Conservation (phyloP, 2,888 invertebrate species). For the Epinotia bilunana region DNA sequence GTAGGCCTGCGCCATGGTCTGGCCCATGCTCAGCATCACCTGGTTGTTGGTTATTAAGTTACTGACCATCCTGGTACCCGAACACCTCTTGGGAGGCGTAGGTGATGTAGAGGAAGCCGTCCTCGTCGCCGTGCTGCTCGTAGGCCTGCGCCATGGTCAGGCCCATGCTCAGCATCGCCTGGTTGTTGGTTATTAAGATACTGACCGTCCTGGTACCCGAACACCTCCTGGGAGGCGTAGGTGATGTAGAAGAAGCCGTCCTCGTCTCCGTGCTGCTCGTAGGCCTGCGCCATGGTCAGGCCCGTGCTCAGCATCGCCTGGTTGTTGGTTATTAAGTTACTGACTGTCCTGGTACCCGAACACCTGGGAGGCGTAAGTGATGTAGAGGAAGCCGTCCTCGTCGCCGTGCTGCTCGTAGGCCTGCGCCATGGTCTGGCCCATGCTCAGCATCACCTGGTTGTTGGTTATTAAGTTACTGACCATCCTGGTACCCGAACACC, state of each 20-base stretch:
- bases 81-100: constrained; percentile 96
- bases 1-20: constrained; percentile 93
- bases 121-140: constrained; percentile 89
- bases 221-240: too few species aligned
- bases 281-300: too few species aligned
- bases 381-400: too few species aligned
- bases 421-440: constrained; percentile 92
- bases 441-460: constrained; percentile 91
- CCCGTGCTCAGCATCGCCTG: too few species aligned
- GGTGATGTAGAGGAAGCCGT: constrained; percentile 94
- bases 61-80: constrained; percentile 69
- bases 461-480: constrained; percentile 87
- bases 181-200: constrained; percentile 92
- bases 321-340: too few species aligned
- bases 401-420: constrained; percentile 84
- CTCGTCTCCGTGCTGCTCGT: too few species aligned
- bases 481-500: constrained; percentile 86
- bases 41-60: constrained; percentile 92
- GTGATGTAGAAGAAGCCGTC: too few species aligned
- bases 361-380: too few species aligned
- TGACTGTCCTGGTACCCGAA: too few species aligned
- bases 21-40: constrained; percentile 91
- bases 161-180: constrained; percentile 91
- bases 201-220: too few species aligned
- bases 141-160: constrained; percentile 93